phyloP scores from a whole-genome alignment of 2,888 invertebrate genomes.

The Hecatera dysodea region DNA sequence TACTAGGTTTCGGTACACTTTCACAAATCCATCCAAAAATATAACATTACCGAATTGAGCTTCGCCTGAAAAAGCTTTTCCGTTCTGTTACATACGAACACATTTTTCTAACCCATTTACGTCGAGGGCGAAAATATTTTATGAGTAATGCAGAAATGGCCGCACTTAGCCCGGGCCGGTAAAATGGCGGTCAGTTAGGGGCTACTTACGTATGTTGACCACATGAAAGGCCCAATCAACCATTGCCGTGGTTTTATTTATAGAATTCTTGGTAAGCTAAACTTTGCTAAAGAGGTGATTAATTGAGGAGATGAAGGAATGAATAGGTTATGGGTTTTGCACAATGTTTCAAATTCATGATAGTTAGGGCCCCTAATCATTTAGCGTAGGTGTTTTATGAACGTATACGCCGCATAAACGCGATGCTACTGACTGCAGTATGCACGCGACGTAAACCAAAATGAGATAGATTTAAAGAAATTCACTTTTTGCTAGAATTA shows the following conservation, averaged over 20 bases:
- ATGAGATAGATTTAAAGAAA: neutral
- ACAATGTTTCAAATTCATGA: neutral
- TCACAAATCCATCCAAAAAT: slow-evolving; percentile 21
- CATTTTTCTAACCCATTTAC: slow-evolving; percentile 56
- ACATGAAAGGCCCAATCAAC: slow-evolving; percentile 37
- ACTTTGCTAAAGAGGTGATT: slow-evolving; percentile 15
- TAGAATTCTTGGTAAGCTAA: slow-evolving; percentile 39
- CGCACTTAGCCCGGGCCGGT: slow-evolving; percentile 29
- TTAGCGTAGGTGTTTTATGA: neutral
- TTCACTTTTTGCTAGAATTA: neutral
- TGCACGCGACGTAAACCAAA: neutral
- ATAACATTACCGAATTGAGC: slow-evolving; percentile 22
- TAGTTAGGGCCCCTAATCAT: neutral
- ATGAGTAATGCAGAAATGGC: slow-evolving; percentile 51
- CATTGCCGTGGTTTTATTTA: slow-evolving; percentile 46
- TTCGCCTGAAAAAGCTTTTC: slow-evolving; percentile 35
- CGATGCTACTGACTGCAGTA: neutral
- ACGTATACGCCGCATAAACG: neutral
- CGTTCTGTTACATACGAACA: slow-evolving; percentile 24
- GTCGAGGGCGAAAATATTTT: slow-evolving; percentile 51
- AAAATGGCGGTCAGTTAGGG: slow-evolving; percentile 31
- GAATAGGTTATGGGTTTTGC: too few species aligned
- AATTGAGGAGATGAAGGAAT: slow-evolving; percentile 32
- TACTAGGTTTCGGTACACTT: too few species aligned
- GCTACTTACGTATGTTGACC: slow-evolving; percentile 46